Base-by-base conservation (phyloP, 2,797 vertebrate genomes). In the Schizopygopsis malacanthus region DNA sequence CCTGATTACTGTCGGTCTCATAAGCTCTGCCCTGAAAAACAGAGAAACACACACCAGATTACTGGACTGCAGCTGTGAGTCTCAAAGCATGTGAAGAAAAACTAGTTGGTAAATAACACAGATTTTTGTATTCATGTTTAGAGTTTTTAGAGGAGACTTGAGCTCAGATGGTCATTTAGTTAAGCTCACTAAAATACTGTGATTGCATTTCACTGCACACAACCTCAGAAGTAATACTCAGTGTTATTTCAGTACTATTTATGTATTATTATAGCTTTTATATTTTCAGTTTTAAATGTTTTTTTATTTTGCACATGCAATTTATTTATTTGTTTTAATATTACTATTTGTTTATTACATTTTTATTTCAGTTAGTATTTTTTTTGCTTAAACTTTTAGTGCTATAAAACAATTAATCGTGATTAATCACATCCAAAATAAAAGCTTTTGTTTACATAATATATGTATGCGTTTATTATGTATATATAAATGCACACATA, bases 1-100 rank as follows among this genome's bases (percentile, higher is more conserved):
- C 97, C 90, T 99, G 98, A 90, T 99, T 95, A 73, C 89, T 71
- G 71, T 99, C 98, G 0, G 91, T 95, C 28, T 90, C 92, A 89
- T 97, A 92, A 0, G 90, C 87, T 87, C 98, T 95, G 16, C 90
- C 97, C 98, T 99, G 28, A 69, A 79, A 70, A 73, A 83, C 15
- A 89, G 37, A 82, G 78, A 90, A 82, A 89, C 80, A 81, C 87
- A 87, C 89, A 89, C 81, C 20, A 6, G 33, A 67, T 33, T 70
- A 71, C 37, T 61, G 22, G 54, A 43, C 79, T 80, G 8, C 10
- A 15, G 52, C 13, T 41, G 16, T 50, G 25, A 54, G 52, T 9
- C 45, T 39, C 20, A n/a, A 63, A 37, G 20, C 63, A 69, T 45
- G 16, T 25, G 13, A 70, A 41, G 0, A 71, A 54, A 2, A 43